These are phyloP conservation scores for Odontocolon sp. DNA, from an alignment of 2,888 invertebrate genomes.

Conservation along the genomic window DNA sequence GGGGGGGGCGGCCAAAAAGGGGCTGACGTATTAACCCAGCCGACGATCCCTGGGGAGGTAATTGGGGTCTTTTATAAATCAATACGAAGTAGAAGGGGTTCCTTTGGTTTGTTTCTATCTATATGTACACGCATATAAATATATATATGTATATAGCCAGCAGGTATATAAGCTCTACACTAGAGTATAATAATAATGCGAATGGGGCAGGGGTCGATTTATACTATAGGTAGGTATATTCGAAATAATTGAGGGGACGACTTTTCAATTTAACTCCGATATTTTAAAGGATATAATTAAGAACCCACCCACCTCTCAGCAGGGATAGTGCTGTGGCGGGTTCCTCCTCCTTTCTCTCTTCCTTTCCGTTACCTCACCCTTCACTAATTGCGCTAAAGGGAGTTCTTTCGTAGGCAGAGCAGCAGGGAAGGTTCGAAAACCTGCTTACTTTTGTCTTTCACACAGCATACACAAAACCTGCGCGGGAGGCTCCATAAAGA, in stretches of 20 bases:
- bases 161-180: constrained; percentile 28
- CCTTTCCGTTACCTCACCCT: constrained; percentile 48
- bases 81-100: constrained; percentile 65
- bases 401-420: constrained; percentile 27
- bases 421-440: constrained; percentile 44
- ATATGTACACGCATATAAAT: constrained; percentile 46
- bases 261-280: constrained; percentile 78
- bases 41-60: constrained; percentile 59
- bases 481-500: constrained; percentile 15
- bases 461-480: constrained; percentile 30
- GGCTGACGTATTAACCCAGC: constrained; percentile 55
- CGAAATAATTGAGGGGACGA: constrained; percentile 75
- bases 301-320: constrained; percentile 66
- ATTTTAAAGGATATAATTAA: constrained; percentile 79
- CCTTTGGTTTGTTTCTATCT: constrained; percentile 59
- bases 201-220: constrained; percentile 30
- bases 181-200: constrained; percentile 19
- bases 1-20: constrained; percentile 45
- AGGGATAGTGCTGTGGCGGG: constrained; percentile 10
- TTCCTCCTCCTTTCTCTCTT: constrained; percentile 23
- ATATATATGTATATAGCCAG: constrained; percentile 23
- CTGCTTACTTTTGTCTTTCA: constrained; percentile 53
- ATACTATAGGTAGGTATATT: constrained; percentile 61
- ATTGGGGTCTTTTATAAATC: constrained; percentile 73
- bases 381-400: constrained; percentile 56